Percentiles rank a stretch among this genome's conserved stretches.
phyloP scores from a whole-genome alignment of 2,888 invertebrate genomes.

The Nymphalis c-album region DNA sequence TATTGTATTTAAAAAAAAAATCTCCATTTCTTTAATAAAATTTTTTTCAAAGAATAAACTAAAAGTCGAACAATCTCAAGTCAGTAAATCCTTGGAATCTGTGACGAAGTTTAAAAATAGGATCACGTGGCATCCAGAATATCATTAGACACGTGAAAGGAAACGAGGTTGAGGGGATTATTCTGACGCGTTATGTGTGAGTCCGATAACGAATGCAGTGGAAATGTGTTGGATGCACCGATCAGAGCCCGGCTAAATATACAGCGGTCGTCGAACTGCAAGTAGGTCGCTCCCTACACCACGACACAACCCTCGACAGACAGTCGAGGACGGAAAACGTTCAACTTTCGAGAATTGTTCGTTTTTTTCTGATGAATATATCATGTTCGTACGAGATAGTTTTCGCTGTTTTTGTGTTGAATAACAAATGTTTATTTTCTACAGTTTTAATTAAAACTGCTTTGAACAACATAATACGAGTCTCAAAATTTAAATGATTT shows the following conservation, averaged over 20 bases:
- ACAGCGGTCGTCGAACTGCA: conserved; percentile 72
- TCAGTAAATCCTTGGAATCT: not conserved
- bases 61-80: not conserved
- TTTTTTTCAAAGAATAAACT: not conserved
- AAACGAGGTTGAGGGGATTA: conserved; percentile 44
- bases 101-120: conserved; percentile 26
- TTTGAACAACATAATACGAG: not conserved
- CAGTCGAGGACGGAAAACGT: conserved; percentile 10
- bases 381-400: not conserved
- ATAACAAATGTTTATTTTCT: conserved; percentile 7
- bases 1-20: too few species aligned
- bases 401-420: conserved; percentile 1
- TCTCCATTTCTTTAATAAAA: not conserved
- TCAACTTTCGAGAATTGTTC: conserved; percentile 24
- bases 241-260: conserved; percentile 68
- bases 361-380: conserved; percentile 20
- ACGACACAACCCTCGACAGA: conserved; percentile 32
- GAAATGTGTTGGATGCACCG: conserved; percentile 63
- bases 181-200: conserved; percentile 42
- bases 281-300: conserved; percentile 62
- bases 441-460: not conserved
- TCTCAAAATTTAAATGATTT: not conserved
- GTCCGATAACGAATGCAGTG: conserved; percentile 59
- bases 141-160: conserved; percentile 36
- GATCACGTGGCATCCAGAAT: conserved; percentile 34